Base-by-base conservation (phyloP, 2,888 invertebrate species). In the Tetanocera ferruginea region DNA sequence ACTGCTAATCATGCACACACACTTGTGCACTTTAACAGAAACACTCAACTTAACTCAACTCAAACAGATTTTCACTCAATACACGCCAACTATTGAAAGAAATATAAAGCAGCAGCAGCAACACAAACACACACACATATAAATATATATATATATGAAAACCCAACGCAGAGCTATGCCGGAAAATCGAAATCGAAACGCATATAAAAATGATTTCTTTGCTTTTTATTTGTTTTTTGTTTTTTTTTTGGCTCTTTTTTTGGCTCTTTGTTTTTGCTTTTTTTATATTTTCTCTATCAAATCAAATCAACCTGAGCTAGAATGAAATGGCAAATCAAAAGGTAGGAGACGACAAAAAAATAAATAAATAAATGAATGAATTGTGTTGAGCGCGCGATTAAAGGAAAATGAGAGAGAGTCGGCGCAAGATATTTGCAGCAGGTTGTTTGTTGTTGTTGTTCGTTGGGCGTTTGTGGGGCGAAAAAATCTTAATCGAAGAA, bases 301-400 rank as follows among this genome's bases (percentile, higher is more conserved):
- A 55, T 55, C 23, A 55, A n/a, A 25, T 25, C 25, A 51, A 75
- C 70, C 71, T 51, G 64, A 52, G 78, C 70, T 60, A 79, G 79
- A 79, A 76, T 72, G 82, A 75, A 79, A 81, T 72, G 83, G 80
- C 76, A 76, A 79, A 60, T 28, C 28, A 4, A 69, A 43, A 49
- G 49, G n/a, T 25, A 14, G 19, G 69, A 69, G 64, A 9, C 49
- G 51, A 69, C 5, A 23, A 23, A 69, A 34, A 52, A 49, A 51
- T 49, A 69, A 69, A 64, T 64, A 64, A 64, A 64, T 64, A 28
- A 64, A 64, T 64, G 64, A 64, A 64, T 64, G 64, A 64, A 64
- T 64, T 25, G 64, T 31, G 28, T 23, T 51, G 69, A 69, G 60
- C 60, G 28, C 60, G 69, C 69, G 69, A 49, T n/a, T 67, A 34